These are phyloP conservation scores for Balearica regulorum DNA, from an alignment of 2,797 vertebrate genomes.

Conservation along the genomic window DNA sequence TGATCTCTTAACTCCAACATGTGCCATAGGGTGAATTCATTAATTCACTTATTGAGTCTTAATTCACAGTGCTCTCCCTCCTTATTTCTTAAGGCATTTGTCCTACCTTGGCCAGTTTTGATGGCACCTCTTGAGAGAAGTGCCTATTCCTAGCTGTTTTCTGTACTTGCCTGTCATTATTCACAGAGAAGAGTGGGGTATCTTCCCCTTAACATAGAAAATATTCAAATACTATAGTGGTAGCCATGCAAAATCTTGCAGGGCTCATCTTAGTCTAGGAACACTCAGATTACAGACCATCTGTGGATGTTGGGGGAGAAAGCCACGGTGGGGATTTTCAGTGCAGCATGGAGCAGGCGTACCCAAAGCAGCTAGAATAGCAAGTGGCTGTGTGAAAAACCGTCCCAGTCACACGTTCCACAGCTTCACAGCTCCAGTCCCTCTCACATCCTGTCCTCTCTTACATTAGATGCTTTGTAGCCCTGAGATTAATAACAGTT, in stretches of 20 bases:
- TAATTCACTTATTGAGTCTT: neutral
- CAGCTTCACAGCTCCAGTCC: neutral
- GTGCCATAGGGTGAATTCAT: neutral
- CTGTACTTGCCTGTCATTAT: neutral
- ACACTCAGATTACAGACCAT: neutral
- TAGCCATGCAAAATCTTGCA: neutral
- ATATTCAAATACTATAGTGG: rapidly evolving
- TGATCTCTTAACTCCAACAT: neutral
- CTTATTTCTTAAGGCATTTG: neutral
- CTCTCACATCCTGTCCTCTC: constrained; percentile 42
- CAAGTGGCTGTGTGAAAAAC: neutral
- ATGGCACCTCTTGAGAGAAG: neutral
- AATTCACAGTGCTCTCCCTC: neutral
- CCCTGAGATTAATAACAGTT: constrained; percentile 15
- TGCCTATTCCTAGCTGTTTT: neutral
- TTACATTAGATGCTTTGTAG: neutral
- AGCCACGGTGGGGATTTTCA: neutral
- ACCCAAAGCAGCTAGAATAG: neutral
- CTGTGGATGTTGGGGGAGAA: neutral
- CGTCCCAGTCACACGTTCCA: neutral
- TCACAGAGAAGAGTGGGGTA: neutral
- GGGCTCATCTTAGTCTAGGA: neutral
- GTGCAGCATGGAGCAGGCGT: rapidly evolving
- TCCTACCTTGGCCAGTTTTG: neutral
- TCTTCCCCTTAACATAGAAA: neutral